Conservation (phyloP, 1,140 invertebrate genomes). For the Bradysia coprophila region DNA sequence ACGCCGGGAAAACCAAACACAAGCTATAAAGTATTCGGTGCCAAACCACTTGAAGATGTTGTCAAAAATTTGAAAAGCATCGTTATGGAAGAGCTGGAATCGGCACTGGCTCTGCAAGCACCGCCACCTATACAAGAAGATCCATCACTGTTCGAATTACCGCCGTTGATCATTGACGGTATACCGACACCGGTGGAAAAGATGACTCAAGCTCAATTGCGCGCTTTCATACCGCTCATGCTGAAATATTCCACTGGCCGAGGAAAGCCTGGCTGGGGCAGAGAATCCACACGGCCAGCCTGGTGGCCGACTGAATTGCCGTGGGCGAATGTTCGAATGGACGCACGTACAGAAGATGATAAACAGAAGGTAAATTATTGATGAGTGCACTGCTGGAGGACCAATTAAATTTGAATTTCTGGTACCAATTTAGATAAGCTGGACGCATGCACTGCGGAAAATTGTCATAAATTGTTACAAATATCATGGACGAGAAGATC, state of each 20-base stretch:
- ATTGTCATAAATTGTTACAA: slow-evolving; percentile 98
- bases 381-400: not conserved
- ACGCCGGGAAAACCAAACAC: slow-evolving; percentile 93
- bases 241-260: slow-evolving; percentile 90
- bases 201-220: slow-evolving; percentile 94
- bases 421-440: slow-evolving; percentile 59
- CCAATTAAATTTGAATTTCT: slow-evolving; percentile 1
- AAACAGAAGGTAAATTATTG: slow-evolving; percentile 80
- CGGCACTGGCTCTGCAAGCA: slow-evolving; percentile 80
- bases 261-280: slow-evolving; percentile 94
- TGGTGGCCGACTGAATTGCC: slow-evolving; percentile 97
- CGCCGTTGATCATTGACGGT: slow-evolving; percentile 88
- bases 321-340: slow-evolving; percentile 96
- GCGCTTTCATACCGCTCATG: slow-evolving; percentile 96
- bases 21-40: slow-evolving; percentile 92
- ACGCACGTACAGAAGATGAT: slow-evolving; percentile 86
- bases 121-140: slow-evolving; percentile 83
- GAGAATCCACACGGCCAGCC: slow-evolving; percentile 81
- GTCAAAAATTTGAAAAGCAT: slow-evolving; percentile 74
- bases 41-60: slow-evolving; percentile 91
- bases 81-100: slow-evolving; percentile 90
- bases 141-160: slow-evolving; percentile 83
- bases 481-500: slow-evolving; percentile 89
- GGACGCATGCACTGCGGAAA: slow-evolving; percentile 93
- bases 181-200: slow-evolving; percentile 97